Percentiles rank a stretch among this genome's conserved stretches.
Conservation (phyloP, 2,113 vertebrate genomes). For the Himantopus leucocephalus region DNA sequence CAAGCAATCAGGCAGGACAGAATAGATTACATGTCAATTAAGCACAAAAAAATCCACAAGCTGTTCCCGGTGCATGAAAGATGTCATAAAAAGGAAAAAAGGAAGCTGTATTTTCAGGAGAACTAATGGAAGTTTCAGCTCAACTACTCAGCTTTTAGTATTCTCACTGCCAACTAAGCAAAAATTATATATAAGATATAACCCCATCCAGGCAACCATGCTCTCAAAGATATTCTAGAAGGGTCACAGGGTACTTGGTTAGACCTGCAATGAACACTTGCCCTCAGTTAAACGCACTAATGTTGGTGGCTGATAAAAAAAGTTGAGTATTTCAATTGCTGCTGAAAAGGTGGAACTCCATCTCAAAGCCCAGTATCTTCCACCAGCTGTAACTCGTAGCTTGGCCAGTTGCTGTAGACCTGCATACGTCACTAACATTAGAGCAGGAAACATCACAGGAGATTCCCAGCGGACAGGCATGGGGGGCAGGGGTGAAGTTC, state of each 20-base stretch:
- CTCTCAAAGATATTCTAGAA: not conserved
- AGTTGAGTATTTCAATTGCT: not conserved
- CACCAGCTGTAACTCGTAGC: not conserved
- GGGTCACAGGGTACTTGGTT: not conserved
- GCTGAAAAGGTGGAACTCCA: not conserved
- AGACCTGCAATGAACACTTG: not conserved
- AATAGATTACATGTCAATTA: not conserved
- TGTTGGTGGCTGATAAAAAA: not conserved
- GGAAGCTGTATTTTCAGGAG: not conserved
- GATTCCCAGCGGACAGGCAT: not conserved
- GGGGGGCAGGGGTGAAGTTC: rapidly evolving
- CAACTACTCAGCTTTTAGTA: not conserved
- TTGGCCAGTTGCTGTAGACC: not conserved
- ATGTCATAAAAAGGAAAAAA: not conserved
- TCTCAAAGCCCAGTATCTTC: not conserved
- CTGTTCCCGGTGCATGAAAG: not conserved
- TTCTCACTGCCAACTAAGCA: not conserved
- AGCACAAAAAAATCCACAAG: not conserved
- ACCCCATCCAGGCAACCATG: not conserved
- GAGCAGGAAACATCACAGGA: not conserved
- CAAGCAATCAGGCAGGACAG: not conserved
- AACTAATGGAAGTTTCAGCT: not conserved
- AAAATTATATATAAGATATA: not conserved
- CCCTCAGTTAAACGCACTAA: not conserved
- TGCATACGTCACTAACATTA: rapidly evolving